Percentiles rank a stretch among this genome's conserved stretches.
phyloP scores from a whole-genome alignment of 2,797 vertebrate species.

The Xiphorhynchus erythropygius region DNA sequence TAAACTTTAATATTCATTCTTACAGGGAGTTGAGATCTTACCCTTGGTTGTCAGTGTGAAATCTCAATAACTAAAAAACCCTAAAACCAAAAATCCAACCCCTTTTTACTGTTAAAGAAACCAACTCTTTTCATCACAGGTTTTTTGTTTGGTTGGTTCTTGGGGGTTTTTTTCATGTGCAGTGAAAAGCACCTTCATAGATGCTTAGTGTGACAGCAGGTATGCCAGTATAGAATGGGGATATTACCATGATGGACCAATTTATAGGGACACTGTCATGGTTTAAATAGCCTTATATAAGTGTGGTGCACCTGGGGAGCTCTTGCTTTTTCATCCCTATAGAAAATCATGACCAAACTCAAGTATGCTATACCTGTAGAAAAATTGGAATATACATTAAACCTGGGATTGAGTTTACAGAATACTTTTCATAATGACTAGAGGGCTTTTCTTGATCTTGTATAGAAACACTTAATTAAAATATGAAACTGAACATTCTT shows the following conservation, averaged over 20 bases:
- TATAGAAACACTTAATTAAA: neutral
- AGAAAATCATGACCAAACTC: neutral
- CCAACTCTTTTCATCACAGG: neutral
- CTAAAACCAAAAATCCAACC: neutral
- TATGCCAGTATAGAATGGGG: neutral
- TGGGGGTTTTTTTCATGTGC: neutral
- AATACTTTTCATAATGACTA: neutral
- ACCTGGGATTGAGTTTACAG: neutral
- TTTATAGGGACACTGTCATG: neutral
- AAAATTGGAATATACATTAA: neutral
- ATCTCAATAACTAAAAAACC: neutral
- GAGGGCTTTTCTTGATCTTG: neutral
- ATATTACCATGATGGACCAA: neutral
- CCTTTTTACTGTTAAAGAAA: neutral
- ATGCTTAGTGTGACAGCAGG: neutral
- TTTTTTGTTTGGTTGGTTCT: neutral
- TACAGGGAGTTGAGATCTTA: neutral
- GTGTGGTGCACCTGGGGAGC: neutral
- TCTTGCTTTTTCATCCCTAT: neutral
- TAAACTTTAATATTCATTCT: neutral
- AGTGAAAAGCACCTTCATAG: neutral
- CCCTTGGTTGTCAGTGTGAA: rapidly evolving
- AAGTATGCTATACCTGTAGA: neutral
- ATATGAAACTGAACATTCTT: neutral
- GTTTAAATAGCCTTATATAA: neutral